Conservation (phyloP, 2,888 invertebrate genomes). For the Galeruca laticollis region DNA sequence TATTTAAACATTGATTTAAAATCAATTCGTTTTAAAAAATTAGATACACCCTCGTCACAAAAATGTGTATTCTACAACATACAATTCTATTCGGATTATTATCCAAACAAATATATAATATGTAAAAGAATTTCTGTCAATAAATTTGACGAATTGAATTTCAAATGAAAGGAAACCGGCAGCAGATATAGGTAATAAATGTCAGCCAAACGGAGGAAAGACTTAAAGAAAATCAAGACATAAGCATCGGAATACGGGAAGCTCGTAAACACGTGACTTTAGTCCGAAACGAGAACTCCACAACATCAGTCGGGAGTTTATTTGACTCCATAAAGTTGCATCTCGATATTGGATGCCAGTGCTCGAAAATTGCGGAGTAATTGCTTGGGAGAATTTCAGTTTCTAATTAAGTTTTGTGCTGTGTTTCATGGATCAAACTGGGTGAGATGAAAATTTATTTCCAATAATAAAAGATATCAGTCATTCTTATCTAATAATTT, state of each 20-base stretch:
- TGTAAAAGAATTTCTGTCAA: background rate
- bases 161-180: constrained; percentile 12
- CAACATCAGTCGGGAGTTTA: constrained; percentile 40
- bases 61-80: no score
- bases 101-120: no score
- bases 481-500: no score
- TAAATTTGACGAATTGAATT: constrained; percentile 32
- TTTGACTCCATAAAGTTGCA: constrained; percentile 27
- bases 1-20: no score
- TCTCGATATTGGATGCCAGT: constrained; percentile 19
- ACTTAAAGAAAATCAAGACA: constrained; percentile 36
- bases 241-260: constrained; percentile 40
- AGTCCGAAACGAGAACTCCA: constrained; percentile 46
- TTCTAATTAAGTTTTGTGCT: background rate
- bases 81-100: no score
- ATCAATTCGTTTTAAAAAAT: no score
- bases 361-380: constrained; percentile 14
- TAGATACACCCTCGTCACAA: no score
- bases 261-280: constrained; percentile 49
- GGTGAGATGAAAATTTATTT: constrained; percentile 13
- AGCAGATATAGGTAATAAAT: constrained; percentile 28
- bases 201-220: constrained; percentile 26
- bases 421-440: constrained; percentile 9
- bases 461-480: no score
- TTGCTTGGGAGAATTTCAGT: constrained; percentile 2